A percentile compares a stretch with the other conserved stretches of the same genome.
phyloP scores from a whole-genome alignment of 2,888 invertebrate species.

The Lordiphosa fenestrarum region DNA sequence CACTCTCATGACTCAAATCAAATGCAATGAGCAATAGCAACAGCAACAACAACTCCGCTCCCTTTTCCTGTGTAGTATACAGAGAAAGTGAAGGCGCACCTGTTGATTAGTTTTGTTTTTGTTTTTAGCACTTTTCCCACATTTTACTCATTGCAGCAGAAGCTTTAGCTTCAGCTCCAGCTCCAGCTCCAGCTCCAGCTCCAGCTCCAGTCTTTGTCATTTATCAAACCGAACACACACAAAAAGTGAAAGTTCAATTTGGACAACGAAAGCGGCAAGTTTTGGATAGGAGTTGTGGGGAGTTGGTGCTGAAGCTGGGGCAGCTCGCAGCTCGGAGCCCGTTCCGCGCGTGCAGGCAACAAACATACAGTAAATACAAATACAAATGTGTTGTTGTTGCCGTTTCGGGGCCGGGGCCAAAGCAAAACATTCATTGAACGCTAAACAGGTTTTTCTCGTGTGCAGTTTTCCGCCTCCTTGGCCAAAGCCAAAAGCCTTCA shows the following conservation, averaged over 20 bases:
- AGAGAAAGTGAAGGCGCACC: conserved; percentile 62
- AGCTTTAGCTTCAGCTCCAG: conserved; percentile 1
- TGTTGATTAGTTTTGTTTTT: conserved; percentile 42
- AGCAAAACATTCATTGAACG: conserved; percentile 64
- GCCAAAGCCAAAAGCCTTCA: conserved; percentile 46
- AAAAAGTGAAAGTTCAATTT: conserved; percentile 75
- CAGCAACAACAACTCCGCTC: conserved; percentile 11
- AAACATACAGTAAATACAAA: conserved; percentile 44
- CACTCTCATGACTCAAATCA: conserved; percentile 25
- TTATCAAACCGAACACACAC: conserved; percentile 24
- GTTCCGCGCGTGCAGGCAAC: conserved; percentile 45
- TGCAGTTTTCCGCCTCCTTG: conserved; percentile 73
- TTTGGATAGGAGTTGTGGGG: conserved; percentile 15
- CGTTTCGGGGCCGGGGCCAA: conserved; percentile 17
- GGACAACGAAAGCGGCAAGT: conserved; percentile 31
- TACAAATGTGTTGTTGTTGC: conserved; percentile 51
- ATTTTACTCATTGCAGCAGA: conserved; percentile 20
- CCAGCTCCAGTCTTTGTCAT: conserved; percentile 41
- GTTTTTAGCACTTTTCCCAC: conserved; percentile 21
- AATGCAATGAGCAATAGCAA: conserved; percentile 22
- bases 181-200: too few species aligned
- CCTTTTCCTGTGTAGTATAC: conserved; percentile 26
- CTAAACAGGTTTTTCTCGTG: conserved; percentile 72
- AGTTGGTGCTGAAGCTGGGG: conserved; percentile 16
- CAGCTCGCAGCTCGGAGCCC: conserved; percentile 30